A percentile compares a stretch with the other conserved stretches of the same genome.
Evolutionary conservation across 2,113 vertebrate species (phyloP).

Genomic region (Heliornis fulica): DNA sequence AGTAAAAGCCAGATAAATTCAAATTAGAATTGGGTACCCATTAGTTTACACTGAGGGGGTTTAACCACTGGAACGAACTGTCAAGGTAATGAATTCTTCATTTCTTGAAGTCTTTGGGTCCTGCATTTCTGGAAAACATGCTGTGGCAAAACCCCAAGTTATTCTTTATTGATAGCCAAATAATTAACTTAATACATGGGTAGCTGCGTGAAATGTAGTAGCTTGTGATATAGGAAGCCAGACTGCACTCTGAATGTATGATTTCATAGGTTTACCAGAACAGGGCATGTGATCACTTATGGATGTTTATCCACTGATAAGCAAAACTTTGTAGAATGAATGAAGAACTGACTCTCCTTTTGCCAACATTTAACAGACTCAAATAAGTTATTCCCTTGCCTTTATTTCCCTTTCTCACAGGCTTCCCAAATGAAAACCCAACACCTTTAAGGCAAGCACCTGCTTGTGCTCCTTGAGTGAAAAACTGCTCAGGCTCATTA

Average conservation of each 20-base stretch:
- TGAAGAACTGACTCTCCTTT: neutral
- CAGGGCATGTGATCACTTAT: neutral
- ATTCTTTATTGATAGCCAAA: constrained; percentile 7
- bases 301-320: neutral
- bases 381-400: neutral
- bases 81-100: neutral
- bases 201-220: neutral
- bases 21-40: neutral
- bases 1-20: neutral
- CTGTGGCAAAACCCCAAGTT: neutral
- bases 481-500: neutral
- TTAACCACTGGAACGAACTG: neutral
- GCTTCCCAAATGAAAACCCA: neutral
- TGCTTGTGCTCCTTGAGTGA: neutral
- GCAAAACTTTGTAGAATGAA: neutral
- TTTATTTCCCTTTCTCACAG: neutral
- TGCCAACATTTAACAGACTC: neutral
- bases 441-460: neutral
- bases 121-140: neutral
- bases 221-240: neutral
- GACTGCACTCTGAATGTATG: neutral
- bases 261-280: neutral
- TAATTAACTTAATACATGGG: neutral
- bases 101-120: neutral
- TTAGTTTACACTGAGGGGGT: neutral